These are phyloP conservation scores for Betta splendens DNA, from an alignment of 2,797 vertebrate genomes.

Conservation along the genomic window DNA sequence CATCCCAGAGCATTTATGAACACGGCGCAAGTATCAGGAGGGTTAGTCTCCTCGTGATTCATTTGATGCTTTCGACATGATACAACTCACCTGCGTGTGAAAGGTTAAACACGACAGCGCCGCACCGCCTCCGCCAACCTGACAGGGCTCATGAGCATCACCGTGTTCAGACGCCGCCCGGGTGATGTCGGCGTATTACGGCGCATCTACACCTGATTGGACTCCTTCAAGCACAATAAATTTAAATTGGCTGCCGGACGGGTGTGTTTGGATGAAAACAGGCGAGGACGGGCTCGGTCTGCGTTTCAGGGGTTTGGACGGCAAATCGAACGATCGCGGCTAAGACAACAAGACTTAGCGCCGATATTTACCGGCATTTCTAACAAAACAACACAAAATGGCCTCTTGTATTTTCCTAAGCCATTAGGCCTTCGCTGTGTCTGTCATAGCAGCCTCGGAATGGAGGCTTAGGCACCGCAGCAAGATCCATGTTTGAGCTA, in stretches of 20 bases:
- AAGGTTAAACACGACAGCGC: conserved; percentile 42
- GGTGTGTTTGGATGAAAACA: conserved; percentile 38
- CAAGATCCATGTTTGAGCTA: background rate
- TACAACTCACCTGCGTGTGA: conserved; percentile 17
- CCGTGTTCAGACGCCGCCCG: conserved; percentile 52
- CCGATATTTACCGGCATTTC: background rate
- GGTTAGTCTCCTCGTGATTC: conserved; percentile 15
- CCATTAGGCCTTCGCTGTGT: background rate
- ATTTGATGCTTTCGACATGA: conserved; percentile 4
- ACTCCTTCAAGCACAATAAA: conserved; percentile 66
- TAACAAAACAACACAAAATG: background rate
- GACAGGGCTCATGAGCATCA: conserved; percentile 59
- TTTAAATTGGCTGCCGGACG: conserved; percentile 45
- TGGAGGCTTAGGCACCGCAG: background rate
- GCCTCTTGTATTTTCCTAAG: background rate
- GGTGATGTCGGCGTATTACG: conserved; percentile 36
- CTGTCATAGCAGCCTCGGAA: background rate
- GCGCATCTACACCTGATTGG: conserved; percentile 52
- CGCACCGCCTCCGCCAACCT: conserved; percentile 46
- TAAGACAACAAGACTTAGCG: background rate
- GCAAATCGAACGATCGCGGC: background rate
- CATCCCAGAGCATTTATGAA: background rate
- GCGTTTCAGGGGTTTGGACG: conserved; percentile 10
- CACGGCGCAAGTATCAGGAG: conserved; percentile 1
- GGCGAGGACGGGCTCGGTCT: conserved; percentile 20